phyloP scores from a whole-genome alignment of 2,113 vertebrate genomes.

The Hippocampus guttulatus region DNA sequence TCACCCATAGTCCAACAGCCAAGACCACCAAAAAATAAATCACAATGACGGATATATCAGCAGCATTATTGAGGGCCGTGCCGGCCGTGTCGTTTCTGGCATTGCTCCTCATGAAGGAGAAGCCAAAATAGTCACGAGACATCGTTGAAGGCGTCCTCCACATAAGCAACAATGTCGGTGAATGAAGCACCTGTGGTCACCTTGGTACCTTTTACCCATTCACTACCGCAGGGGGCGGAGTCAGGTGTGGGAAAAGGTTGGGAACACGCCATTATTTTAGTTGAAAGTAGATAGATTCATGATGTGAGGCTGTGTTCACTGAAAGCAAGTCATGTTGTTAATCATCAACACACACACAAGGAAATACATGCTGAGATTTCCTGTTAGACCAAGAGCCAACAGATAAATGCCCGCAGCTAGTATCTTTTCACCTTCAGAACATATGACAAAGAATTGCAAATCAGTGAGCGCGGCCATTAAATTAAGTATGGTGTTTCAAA shows the following conservation, averaged over 20 bases:
- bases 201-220: conserved; percentile 27
- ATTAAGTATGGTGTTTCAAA: neutral
- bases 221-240: conserved; percentile 9
- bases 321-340: conserved; percentile 33
- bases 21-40: conserved; percentile 89
- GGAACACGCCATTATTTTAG: neutral
- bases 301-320: neutral
- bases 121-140: conserved; percentile 62
- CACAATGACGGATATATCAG: conserved; percentile 90
- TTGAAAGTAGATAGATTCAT: neutral
- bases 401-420: neutral
- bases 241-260: neutral
- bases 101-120: conserved; percentile 34
- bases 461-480: neutral
- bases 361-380: conserved; percentile 20
- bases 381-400: conserved; percentile 1
- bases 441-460: neutral
- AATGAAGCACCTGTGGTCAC: conserved; percentile 24
- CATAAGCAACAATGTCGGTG: neutral
- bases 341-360: conserved; percentile 40
- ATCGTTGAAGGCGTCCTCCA: conserved; percentile 43
- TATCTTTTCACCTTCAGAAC: neutral
- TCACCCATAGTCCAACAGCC: conserved; percentile 89
- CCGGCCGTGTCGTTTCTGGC: neutral
- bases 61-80: conserved; percentile 76